A percentile compares a stretch with the other conserved stretches of the same genome.
These are phyloP conservation scores for Notospermus geniculatus DNA, from an alignment of 1,140 invertebrate genomes.

Conservation along the genomic window DNA sequence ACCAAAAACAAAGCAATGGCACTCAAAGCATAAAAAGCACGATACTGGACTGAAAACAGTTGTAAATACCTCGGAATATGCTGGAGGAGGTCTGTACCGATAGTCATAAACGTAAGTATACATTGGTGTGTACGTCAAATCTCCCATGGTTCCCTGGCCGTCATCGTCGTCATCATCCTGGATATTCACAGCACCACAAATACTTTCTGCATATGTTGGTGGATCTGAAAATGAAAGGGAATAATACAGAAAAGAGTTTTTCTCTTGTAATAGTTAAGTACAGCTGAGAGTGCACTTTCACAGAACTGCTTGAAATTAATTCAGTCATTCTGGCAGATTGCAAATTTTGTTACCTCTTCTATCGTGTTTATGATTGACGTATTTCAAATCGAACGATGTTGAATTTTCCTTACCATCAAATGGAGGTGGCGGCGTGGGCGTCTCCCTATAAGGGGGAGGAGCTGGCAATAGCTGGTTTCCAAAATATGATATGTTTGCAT, in stretches of 20 bases:
- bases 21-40: too few relatives aligned
- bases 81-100: slow-evolving; percentile 52
- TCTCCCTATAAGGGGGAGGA: slow-evolving; percentile 56
- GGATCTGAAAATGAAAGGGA: slow-evolving; percentile 44
- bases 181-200: slow-evolving; percentile 57
- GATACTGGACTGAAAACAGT: too few relatives aligned
- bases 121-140: slow-evolving; percentile 56
- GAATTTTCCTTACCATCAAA: slow-evolving; percentile 51
- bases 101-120: slow-evolving; percentile 59
- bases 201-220: slow-evolving; percentile 59
- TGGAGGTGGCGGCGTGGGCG: slow-evolving; percentile 49
- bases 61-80: slow-evolving; percentile 44
- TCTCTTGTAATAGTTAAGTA: too few relatives aligned
- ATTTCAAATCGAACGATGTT: too few relatives aligned
- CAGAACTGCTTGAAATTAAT: too few relatives aligned
- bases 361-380: too few relatives aligned
- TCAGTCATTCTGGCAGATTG: too few relatives aligned
- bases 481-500: slow-evolving; percentile 1
- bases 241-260: too few relatives aligned
- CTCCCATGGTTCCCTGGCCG: slow-evolving; percentile 45
- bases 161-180: slow-evolving; percentile 53
- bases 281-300: too few relatives aligned
- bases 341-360: too few relatives aligned
- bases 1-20: too few relatives aligned
- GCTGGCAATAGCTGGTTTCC: slow-evolving; percentile 24